Conservation (phyloP, 2,888 invertebrate genomes). For the Hypomecis atomaria region DNA sequence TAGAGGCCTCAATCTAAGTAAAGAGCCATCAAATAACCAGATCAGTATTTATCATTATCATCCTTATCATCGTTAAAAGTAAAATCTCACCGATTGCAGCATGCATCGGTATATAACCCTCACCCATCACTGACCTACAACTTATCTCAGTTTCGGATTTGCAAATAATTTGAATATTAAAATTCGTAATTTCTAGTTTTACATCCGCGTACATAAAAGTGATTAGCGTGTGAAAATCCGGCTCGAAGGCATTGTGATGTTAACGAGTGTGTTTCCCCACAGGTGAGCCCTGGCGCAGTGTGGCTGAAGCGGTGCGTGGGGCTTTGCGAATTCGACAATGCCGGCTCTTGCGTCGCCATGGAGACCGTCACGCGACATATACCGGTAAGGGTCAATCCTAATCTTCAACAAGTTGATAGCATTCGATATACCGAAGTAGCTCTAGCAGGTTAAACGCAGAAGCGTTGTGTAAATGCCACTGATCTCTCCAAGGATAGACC, state of each 20-base stretch:
- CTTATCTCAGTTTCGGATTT: slow-evolving; percentile 14
- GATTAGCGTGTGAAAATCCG: slow-evolving; percentile 69
- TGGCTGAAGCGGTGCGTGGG: slow-evolving; percentile 79
- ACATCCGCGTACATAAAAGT: slow-evolving; percentile 51
- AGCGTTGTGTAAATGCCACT: not conserved
- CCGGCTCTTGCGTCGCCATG: slow-evolving; percentile 66
- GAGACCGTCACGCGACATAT: slow-evolving; percentile 61
- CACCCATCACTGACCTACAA: not conserved
- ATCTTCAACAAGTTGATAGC: not conserved
- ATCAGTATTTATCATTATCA: no score
- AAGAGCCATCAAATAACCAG: no score
- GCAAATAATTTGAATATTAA: slow-evolving; percentile 41
- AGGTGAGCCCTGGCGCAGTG: slow-evolving; percentile 74
- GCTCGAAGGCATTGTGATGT: slow-evolving; percentile 47
- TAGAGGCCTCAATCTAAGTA: no score
- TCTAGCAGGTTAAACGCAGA: no score
- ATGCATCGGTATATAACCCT: not conserved
- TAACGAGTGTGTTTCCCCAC: slow-evolving; percentile 48
- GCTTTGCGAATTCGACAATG: slow-evolving; percentile 68
- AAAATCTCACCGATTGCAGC: no score
- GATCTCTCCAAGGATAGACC: slow-evolving; percentile 15
- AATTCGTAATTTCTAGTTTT: slow-evolving; percentile 44
- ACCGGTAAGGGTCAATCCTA: slow-evolving; percentile 61
- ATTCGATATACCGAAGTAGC: no score
- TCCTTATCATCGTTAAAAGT: no score